Conservation (phyloP, 2,113 vertebrate genomes). For the Ailuropoda melanoleuca region DNA sequence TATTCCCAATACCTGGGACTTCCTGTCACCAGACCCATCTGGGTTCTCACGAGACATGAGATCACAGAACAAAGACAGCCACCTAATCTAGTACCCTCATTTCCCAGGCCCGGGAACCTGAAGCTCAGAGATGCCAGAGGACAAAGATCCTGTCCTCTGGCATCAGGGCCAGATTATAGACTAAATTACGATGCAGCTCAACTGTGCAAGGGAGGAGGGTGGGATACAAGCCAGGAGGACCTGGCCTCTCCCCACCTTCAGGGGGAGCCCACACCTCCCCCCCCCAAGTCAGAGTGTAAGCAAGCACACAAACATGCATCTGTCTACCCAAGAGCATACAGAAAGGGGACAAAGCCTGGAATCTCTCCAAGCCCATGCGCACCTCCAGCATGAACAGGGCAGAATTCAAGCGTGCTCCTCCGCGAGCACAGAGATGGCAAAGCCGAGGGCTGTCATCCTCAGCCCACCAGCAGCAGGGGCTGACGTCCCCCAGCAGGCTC, state of each 20-base stretch:
- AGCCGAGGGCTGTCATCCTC: background rate
- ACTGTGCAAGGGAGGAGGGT: background rate
- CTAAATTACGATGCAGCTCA: background rate
- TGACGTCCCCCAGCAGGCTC: background rate
- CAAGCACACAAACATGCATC: background rate
- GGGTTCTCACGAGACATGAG: background rate
- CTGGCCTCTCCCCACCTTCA: background rate
- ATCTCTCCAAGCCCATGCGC: background rate
- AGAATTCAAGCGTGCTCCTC: background rate
- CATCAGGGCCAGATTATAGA: background rate
- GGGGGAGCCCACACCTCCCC: rapidly evolving
- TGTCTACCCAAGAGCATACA: background rate
- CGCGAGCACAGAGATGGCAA: background rate
- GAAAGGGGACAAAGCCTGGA: background rate
- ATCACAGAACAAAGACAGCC: background rate
- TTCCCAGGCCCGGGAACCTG: background rate
- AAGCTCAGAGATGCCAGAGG: background rate
- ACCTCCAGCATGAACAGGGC: background rate
- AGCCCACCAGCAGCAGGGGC: background rate
- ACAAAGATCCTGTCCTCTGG: background rate
- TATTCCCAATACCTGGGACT: background rate
- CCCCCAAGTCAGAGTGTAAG: background rate
- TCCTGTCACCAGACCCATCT: background rate
- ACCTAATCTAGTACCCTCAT: background rate
- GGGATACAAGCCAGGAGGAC: background rate